Percentiles rank a stretch among this genome's conserved stretches.
These are phyloP conservation scores for Hirudinaria manillensis DNA, from an alignment of 2,888 invertebrate species.

Conservation along the genomic window DNA sequence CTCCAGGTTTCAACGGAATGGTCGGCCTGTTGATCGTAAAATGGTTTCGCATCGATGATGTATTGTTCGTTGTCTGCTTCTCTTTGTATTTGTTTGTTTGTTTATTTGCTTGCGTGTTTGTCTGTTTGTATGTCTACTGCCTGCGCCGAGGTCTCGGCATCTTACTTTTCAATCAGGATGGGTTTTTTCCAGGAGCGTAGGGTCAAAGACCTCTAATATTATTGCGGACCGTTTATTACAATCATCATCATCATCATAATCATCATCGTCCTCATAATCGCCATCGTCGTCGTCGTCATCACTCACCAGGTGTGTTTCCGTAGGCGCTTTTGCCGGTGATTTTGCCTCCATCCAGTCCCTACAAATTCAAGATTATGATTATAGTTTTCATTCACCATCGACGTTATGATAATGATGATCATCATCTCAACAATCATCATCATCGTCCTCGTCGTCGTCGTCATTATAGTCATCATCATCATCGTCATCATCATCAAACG, in stretches of 20 bases:
- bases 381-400: neutral
- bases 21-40: no score
- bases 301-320: neutral
- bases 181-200: no score
- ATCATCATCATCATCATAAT: conserved; percentile 7
- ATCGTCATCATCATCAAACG: conserved; percentile 19
- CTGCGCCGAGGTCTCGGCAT: no score
- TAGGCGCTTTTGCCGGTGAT: neutral
- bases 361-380: no score
- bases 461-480: conserved; percentile 29
- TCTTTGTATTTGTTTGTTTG: no score
- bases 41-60: no score
- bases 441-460: conserved; percentile 27
- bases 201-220: no score
- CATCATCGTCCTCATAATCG: conserved; percentile 9
- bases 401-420: neutral
- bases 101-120: no score
- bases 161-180: no score
- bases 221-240: neutral
- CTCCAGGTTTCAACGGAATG: no score
- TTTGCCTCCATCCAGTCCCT: neutral
- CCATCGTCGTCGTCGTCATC: conserved; percentile 19
- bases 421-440: conserved; percentile 29
- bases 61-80: no score
- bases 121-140: no score